Base-by-base conservation (phyloP, 2,888 invertebrate species). In the Acanthoscelides obtectus region DNA sequence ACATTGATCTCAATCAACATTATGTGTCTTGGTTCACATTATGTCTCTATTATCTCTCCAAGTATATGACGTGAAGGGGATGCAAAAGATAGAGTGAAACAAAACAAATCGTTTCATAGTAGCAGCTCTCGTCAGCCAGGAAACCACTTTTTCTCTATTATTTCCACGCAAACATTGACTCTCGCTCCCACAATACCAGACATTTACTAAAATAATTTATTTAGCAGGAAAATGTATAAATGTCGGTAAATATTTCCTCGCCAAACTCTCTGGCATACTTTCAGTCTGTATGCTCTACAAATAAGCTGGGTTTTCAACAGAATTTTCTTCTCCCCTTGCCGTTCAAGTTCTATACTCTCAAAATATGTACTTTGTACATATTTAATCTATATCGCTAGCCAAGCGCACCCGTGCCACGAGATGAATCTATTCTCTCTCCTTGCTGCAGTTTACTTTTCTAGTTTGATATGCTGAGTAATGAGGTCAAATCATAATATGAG, bases 191-290 rank as follows among this genome's bases (percentile, higher is more conserved):
- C 84, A 83, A 83, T 82, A 82, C 83, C 66, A 84, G 84, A 83
- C 84, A 84, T 85, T 85, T 85, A 85, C 85, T 83, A 85, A 85
- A 85, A 85, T 85, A 85, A 85, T 85, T 85, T 85, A 85, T 85
- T 85, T 85, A 85, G 84, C 84, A 84, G 83, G 85, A 85, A 85
- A 85, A 85, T 85, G 85, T 85, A 85, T 85, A 85, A 85, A 84
- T 85, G 85, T 85, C 85, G 84, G 85, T 84, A 85, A 85, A 85
- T 85, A 85, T 85, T 85, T 83, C 85, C 84, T 82, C 81, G 83
- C 84, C 84, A 84, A 85, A 85, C 85, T 84, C 85, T 84, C 81
- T 77, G 82, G 83, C 83, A 84, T 84, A 84, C 84, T 84, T 84
- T 84, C 84, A 71, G 72, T 74, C 71, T 74, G 74, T 74, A 74